Evolutionary conservation across 2,888 invertebrate genomes (phyloP), one percentile per base, ranked within the genome.

Genomic region (Platerodrilus igneus): DNA sequence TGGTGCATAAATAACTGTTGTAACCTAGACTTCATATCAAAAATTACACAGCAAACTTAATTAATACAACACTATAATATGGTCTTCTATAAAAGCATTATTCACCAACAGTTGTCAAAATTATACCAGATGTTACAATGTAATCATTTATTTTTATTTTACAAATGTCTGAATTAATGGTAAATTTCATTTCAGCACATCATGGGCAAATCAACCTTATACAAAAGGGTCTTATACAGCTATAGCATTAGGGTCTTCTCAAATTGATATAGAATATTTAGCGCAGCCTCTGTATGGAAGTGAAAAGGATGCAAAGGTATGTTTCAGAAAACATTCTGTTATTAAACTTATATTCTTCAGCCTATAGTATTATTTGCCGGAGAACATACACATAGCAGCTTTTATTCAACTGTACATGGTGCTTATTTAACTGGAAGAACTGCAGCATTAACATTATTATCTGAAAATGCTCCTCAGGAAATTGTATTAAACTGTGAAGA

Each of bases 391-490:
- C 94, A 95, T 73, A 85, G 86, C 62, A 86, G 80, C 64, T 94
- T 91, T 67, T 95, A 94, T 69, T 94, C 93, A 30, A 95, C 94
- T 2, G 92, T 90, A 19, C 94, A 95, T 64, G 95, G 95, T 29
- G 95, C 95, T 20, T 90, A 88, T 62, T 71, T 94, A 36, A 87
- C 88, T 29, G 94, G 95, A 1, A 77, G 87, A 54, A 79, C 80
- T 10, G 87, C 87, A 20, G 88, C 90, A 23, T 83, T 87, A 63
- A 73, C 79, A 33, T 63, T 90, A 27, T 63, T 87, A 31, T 73
- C 74, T 8, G 68, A 76, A 10, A 81, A 82, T 31, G 76, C 79
- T 42, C 74, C 76, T 25, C 53, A 53, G 28, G 79, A 81, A 59
- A 77, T 80, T 42, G 76, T 81, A 21, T 69, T 88, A 48, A 83